Percentiles rank a stretch among this genome's conserved stretches.
Evolutionary conservation across 1,140 invertebrate genomes (phyloP).

Genomic region (Ladona fulva): DNA sequence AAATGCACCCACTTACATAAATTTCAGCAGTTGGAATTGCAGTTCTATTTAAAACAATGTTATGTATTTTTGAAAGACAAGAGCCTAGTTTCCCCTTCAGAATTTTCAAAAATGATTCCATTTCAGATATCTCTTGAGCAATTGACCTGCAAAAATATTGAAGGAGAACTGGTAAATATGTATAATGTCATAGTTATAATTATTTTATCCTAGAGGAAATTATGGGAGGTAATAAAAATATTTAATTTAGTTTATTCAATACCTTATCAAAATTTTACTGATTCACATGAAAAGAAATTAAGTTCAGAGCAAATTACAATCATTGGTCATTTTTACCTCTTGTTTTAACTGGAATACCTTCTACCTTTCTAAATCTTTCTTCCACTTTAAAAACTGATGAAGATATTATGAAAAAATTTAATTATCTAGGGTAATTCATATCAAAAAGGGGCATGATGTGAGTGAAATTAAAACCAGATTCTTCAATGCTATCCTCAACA

Average conservation of each 20-base stretch:
- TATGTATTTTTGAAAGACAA: constrained; percentile 43
- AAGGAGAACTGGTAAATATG: not conserved
- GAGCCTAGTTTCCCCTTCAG: constrained; percentile 37
- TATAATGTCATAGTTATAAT: not conserved
- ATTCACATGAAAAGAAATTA: too few species aligned
- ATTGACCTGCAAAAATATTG: not conserved
- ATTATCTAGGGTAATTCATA: too few species aligned
- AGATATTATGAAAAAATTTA: too few species aligned
- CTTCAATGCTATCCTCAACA: too few species aligned
- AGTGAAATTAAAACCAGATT: too few species aligned
- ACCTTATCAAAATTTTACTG: not conserved
- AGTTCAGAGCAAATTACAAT: too few species aligned
- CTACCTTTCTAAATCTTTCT: too few species aligned
- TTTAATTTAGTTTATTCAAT: not conserved
- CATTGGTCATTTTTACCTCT: too few species aligned
- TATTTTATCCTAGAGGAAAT: not conserved
- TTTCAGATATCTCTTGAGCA: constrained; percentile 29
- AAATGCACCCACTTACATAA: constrained; percentile 43
- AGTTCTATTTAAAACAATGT: constrained; percentile 46
- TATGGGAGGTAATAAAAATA: not conserved
- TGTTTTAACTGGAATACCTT: too few species aligned
- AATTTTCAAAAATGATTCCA: constrained; percentile 39
- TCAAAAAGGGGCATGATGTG: too few species aligned
- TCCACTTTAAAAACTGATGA: too few species aligned
- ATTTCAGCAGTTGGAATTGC: constrained; percentile 51